These are phyloP conservation scores for Hypomecis atomaria DNA, from an alignment of 2,888 invertebrate genomes.

Conservation along the genomic window DNA sequence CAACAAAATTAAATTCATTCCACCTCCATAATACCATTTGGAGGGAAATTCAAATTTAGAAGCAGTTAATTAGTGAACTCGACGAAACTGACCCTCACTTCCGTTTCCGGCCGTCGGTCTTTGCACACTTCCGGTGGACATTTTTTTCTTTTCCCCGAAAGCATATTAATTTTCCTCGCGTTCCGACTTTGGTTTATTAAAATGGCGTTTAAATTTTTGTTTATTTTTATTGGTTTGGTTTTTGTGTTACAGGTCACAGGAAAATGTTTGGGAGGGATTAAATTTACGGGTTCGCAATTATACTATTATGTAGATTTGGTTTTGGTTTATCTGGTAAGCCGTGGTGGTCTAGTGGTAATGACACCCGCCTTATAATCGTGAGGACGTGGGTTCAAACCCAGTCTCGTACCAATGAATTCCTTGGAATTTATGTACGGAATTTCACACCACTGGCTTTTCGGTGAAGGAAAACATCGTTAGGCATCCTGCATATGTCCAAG, in stretches of 20 bases:
- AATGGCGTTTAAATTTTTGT: conserved; percentile 18
- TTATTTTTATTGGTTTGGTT: background rate
- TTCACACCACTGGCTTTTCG: too few species aligned
- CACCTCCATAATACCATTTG: conserved; percentile 10
- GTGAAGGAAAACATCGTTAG: too few species aligned
- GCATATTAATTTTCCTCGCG: conserved; percentile 37
- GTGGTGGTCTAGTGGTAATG: too few species aligned
- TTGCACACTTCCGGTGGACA: conserved; percentile 35
- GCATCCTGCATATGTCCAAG: too few species aligned
- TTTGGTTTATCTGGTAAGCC: too few species aligned
- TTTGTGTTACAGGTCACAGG: background rate
- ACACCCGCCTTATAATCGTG: too few species aligned
- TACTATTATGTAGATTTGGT: too few species aligned
- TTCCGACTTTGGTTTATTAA: conserved; percentile 22
- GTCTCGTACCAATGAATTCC: too few species aligned
- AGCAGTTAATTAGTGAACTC: conserved; percentile 43
- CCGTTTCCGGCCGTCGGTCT: conserved; percentile 42
- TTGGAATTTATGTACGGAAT: too few species aligned
- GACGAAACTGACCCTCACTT: conserved; percentile 41
- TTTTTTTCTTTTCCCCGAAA: conserved; percentile 37
- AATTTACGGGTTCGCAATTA: too few species aligned
- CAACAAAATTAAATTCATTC: conserved; percentile 12
- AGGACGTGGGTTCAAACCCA: too few species aligned
- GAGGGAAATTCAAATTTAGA: conserved; percentile 24
- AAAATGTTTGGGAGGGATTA: too few species aligned